Evolutionary conservation across 2,113 vertebrate genomes (phyloP).

Genomic region (Cryptotis parvus): DNA sequence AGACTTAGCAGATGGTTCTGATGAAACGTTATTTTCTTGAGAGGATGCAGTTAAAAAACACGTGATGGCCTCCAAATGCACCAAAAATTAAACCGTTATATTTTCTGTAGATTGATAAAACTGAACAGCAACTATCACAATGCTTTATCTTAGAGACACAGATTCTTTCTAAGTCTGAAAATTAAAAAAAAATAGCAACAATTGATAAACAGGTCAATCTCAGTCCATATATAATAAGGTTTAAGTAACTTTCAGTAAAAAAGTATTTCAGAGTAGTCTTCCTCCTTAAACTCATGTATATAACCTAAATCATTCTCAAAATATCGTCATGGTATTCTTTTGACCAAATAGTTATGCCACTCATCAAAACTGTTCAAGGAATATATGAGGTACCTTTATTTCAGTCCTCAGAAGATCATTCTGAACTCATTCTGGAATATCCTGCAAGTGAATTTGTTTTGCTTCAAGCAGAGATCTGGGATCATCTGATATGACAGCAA

Average conservation of each 20-base stretch:
- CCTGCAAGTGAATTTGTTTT: background rate
- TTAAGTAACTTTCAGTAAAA: background rate
- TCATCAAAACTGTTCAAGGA: background rate
- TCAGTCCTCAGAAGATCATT: background rate
- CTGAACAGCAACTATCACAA: background rate
- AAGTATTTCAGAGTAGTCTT: background rate
- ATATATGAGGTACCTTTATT: background rate
- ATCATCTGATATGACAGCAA: background rate
- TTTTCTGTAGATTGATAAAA: slow-evolving; percentile 67
- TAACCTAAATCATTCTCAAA: background rate
- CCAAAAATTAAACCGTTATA: slow-evolving; percentile 58
- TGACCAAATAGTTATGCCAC: background rate
- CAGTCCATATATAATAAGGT: background rate
- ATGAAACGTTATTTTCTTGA: slow-evolving; percentile 73
- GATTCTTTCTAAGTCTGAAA: background rate
- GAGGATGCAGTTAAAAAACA: slow-evolving; percentile 74
- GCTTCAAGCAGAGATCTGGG: background rate
- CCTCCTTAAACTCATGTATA: background rate
- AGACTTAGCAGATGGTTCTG: slow-evolving; percentile 68
- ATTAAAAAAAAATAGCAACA: background rate
- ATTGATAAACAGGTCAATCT: background rate
- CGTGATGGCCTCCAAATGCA: slow-evolving; percentile 69
- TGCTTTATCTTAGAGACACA: background rate
- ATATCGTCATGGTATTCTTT: background rate
- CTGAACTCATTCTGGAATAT: background rate